Percentiles rank a stretch among this genome's conserved stretches.
phyloP scores from a whole-genome alignment of 2,797 vertebrate species.

The Liasis olivaceus region DNA sequence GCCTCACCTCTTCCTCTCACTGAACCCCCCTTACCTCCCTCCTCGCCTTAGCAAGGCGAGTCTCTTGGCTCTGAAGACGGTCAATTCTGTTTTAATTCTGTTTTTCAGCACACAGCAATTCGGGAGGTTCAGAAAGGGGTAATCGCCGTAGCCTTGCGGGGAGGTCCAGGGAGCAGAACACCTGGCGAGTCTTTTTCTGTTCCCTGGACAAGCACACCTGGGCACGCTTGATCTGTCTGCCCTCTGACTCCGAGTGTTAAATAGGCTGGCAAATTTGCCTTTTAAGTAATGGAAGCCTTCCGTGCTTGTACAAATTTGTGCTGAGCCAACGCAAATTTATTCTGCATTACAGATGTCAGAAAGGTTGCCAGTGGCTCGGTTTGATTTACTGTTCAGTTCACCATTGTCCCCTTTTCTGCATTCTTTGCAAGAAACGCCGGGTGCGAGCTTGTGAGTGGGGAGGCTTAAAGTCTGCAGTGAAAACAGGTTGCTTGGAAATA shows the following conservation, averaged over 20 bases:
- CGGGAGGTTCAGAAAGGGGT: slow-evolving; percentile 25
- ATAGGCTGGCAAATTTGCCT: background rate
- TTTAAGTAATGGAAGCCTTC: slow-evolving; percentile 51
- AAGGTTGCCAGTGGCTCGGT: slow-evolving; percentile 4
- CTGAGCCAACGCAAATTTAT: slow-evolving; percentile 47
- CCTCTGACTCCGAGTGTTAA: background rate
- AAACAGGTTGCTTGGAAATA: background rate
- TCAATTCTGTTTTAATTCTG: slow-evolving; percentile 44
- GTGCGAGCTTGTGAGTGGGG: background rate
- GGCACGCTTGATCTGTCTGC: background rate
- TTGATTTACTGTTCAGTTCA: slow-evolving; percentile 27
- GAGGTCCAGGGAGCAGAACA: background rate
- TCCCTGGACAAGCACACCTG: background rate
- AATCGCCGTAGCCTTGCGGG: background rate
- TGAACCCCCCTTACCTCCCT: background rate
- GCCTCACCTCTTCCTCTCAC: background rate
- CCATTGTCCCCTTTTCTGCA: slow-evolving; percentile 39
- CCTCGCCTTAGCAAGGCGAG: background rate
- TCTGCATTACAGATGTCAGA: slow-evolving; percentile 12
- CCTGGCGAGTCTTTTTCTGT: accelerated
- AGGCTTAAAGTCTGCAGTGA: background rate
- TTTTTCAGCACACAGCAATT: slow-evolving; percentile 18
- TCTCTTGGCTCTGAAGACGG: background rate
- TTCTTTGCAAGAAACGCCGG: slow-evolving; percentile 6
- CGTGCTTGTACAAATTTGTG: slow-evolving; percentile 27